These are phyloP conservation scores for Chrysemys picta DNA, from an alignment of 2,113 vertebrate genomes.

Conservation along the genomic window DNA sequence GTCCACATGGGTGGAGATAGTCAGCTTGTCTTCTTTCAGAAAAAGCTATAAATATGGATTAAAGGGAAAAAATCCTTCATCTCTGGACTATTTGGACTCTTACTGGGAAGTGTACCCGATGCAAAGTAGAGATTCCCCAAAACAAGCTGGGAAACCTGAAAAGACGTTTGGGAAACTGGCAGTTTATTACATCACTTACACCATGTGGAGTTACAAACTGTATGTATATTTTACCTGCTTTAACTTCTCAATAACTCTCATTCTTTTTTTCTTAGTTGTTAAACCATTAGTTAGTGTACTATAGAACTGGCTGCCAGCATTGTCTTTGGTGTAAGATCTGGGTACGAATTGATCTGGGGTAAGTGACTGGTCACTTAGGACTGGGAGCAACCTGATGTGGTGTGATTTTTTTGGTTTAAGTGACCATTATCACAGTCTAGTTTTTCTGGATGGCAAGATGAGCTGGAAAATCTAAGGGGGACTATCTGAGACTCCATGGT, in stretches of 20 bases:
- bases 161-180: background rate
- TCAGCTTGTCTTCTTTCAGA: background rate
- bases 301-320: background rate
- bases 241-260: background rate
- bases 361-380: background rate
- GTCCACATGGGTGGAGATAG: background rate
- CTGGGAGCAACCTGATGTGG: background rate
- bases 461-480: background rate
- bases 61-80: background rate
- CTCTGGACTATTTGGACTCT: background rate
- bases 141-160: background rate
- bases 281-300: background rate
- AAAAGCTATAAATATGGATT: background rate
- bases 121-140: background rate
- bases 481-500: background rate
- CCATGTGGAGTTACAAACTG: background rate
- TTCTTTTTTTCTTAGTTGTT: background rate
- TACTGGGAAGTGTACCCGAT: background rate
- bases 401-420: background rate
- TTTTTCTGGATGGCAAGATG: background rate
- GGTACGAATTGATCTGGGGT: background rate
- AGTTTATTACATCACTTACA: background rate
- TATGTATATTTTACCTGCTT: background rate
- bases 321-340: background rate
- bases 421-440: background rate